phyloP scores from a whole-genome alignment of 2,888 invertebrate genomes.

The Campaea margaritaria region DNA sequence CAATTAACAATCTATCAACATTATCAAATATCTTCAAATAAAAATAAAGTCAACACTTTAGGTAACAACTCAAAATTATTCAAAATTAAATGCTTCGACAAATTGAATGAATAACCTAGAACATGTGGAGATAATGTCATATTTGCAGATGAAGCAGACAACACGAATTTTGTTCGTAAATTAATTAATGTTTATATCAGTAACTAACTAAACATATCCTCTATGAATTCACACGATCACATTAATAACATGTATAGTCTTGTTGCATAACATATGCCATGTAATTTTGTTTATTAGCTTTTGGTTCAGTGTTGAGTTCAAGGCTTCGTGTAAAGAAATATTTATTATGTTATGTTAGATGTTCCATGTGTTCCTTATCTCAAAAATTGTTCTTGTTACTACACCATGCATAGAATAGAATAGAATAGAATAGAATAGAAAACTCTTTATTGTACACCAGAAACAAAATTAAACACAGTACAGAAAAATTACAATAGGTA shows the following conservation, averaged over 20 bases:
- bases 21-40: too few relatives aligned
- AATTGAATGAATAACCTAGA: neutral
- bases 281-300: conserved; percentile 14
- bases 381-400: conserved; percentile 2
- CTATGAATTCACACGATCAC: conserved; percentile 9
- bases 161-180: neutral
- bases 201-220: conserved; percentile 14
- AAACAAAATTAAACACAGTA: too few relatives aligned
- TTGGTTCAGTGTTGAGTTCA: conserved; percentile 22
- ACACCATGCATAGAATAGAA: too few relatives aligned
- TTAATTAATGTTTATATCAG: conserved; percentile 5
- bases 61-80: too few relatives aligned
- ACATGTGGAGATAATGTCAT: conserved; percentile 17
- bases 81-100: too few relatives aligned
- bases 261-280: conserved; percentile 15
- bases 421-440: too few relatives aligned
- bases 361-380: conserved; percentile 8
- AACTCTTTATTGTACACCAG: too few relatives aligned
- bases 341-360: conserved; percentile 1
- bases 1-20: too few relatives aligned
- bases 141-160: conserved; percentile 6
- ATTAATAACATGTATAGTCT: neutral
- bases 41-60: too few relatives aligned
- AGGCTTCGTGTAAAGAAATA: conserved; percentile 7
- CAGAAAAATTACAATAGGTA: too few relatives aligned